phyloP scores from a whole-genome alignment of 2,797 vertebrate species.

The Hybognathus amarus region DNA sequence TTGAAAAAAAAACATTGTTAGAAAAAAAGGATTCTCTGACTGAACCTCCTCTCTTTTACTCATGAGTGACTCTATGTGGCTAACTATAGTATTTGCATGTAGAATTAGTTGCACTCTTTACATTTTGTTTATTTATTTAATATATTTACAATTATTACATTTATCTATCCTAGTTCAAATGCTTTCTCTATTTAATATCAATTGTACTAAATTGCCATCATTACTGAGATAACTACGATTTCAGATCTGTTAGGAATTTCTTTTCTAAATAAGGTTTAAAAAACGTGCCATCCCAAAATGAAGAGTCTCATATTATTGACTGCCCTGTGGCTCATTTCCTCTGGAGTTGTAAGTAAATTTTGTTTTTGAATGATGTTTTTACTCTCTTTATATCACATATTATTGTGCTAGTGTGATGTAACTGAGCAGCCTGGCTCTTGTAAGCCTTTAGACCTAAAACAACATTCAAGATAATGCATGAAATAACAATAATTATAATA shows the following conservation, averaged over 20 bases:
- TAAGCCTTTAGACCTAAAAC: not conserved
- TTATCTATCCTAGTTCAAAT: not conserved
- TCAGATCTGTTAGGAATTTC: not conserved
- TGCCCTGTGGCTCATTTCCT: slow-evolving; percentile 22
- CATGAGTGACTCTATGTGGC: slow-evolving; percentile 36
- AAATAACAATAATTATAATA: not conserved
- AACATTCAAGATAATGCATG: not conserved
- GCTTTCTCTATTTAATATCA: not conserved
- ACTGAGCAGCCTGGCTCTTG: not conserved
- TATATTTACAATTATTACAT: not conserved
- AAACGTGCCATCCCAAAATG: slow-evolving; percentile 9
- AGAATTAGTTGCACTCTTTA: not conserved
- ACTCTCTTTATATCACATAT: not conserved
- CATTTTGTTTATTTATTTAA: not conserved
- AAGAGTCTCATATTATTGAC: slow-evolving; percentile 25
- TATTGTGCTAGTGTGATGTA: not conserved
- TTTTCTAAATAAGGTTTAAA: slow-evolving; percentile 2
- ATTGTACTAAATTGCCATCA: not conserved
- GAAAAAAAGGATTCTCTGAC: not conserved
- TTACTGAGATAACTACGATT: not conserved
- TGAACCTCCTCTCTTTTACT: not conserved
- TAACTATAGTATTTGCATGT: not conserved
- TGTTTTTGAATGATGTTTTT: not conserved
- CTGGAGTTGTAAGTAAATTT: slow-evolving; percentile 42
- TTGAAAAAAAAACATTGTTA: not conserved